Evolutionary conservation across 2,113 vertebrate species (phyloP).

Genomic region (Henicopernis longicauda): DNA sequence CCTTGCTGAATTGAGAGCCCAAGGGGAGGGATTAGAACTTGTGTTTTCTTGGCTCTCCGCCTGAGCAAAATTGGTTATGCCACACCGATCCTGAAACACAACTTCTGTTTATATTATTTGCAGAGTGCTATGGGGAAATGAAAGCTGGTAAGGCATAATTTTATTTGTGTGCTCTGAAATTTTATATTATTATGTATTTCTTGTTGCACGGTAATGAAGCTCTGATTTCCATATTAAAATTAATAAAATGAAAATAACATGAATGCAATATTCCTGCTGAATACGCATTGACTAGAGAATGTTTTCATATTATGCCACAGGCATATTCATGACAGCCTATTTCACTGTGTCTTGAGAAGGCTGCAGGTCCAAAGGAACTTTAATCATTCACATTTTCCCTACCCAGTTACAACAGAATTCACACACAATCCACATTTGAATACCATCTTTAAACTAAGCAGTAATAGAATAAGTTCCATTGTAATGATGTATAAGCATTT

Average conservation of each 20-base stretch:
- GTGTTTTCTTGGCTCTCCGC: conserved; percentile 42
- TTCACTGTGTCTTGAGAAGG: background rate
- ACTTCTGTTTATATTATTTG: conserved; percentile 50
- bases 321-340: background rate
- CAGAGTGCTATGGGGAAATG: conserved; percentile 48
- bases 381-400: background rate
- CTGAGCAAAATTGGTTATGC: conserved; percentile 56
- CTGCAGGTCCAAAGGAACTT: background rate
- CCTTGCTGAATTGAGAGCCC: conserved; percentile 14
- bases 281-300: conserved; percentile 7
- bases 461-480: background rate
- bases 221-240: conserved; percentile 59
- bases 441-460: background rate
- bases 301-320: background rate
- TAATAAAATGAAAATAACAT: conserved; percentile 55
- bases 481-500: background rate
- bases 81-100: conserved; percentile 33
- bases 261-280: conserved; percentile 32
- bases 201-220: conserved; percentile 28
- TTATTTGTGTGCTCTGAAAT: conserved; percentile 49
- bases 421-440: background rate
- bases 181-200: conserved; percentile 33
- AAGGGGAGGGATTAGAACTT: conserved; percentile 44
- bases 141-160: conserved; percentile 52
- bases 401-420: background rate